Conservation (phyloP, 2,888 invertebrate genomes). For the Nysson spinosus region DNA sequence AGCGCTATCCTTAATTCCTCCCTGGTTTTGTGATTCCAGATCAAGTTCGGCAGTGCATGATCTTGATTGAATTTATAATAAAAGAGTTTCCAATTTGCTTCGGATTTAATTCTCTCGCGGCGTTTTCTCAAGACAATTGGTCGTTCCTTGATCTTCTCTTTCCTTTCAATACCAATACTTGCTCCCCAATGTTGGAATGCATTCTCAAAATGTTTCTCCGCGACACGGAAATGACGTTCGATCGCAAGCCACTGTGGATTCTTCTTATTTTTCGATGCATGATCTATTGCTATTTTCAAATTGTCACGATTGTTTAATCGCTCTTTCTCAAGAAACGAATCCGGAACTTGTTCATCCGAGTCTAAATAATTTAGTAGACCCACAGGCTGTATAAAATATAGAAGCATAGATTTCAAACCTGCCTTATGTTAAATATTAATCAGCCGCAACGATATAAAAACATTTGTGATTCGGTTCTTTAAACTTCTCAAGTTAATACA, state of each 20-base stretch:
- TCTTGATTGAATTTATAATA: conserved; percentile 97
- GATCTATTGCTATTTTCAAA: conserved; percentile 93
- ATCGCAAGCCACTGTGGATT: conserved; percentile 86
- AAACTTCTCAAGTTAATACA: conserved; percentile 20
- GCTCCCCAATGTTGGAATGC: conserved; percentile 87
- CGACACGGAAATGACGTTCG: conserved; percentile 85
- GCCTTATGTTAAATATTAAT: no score
- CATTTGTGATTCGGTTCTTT: no score
- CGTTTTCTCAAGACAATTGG: conserved; percentile 95
- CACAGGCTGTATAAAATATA: conserved; percentile 87
- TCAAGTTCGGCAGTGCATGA: conserved; percentile 96
- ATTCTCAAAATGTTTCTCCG: conserved; percentile 90
- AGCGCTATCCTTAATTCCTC: conserved; percentile 95
- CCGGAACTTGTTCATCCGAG: conserved; percentile 90
- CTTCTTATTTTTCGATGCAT: conserved; percentile 83
- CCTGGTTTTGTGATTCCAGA: conserved; percentile 99
- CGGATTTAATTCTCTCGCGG: conserved; percentile 91
- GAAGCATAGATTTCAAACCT: no score
- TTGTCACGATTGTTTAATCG: conserved; percentile 92
- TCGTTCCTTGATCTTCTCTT: conserved; percentile 84
- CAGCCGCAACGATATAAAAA: no score
- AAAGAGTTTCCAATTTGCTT: conserved; percentile 95
- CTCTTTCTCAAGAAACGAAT: conserved; percentile 84
- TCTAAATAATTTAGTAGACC: conserved; percentile 94
- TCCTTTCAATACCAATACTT: conserved; percentile 81